These are phyloP conservation scores for Leptarthrus brevirostris DNA, from an alignment of 2,888 invertebrate species.

Conservation along the genomic window DNA sequence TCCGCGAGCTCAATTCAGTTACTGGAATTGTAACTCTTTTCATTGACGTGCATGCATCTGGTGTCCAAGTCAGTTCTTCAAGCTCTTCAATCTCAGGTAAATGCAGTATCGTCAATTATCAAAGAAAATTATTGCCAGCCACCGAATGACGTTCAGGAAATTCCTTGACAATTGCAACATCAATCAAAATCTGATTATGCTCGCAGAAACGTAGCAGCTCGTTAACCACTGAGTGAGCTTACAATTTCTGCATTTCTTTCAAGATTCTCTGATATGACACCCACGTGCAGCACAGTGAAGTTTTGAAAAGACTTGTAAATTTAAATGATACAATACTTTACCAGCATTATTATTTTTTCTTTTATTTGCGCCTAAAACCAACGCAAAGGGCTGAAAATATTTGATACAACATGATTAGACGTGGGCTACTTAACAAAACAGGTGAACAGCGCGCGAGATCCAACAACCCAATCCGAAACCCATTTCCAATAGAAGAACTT, in stretches of 20 bases:
- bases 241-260: not conserved
- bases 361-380: no score
- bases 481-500: not conserved
- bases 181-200: slow-evolving; percentile 30
- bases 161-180: slow-evolving; percentile 25
- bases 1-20: no score
- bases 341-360: no score
- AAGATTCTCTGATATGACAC: not conserved
- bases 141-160: slow-evolving; percentile 5
- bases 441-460: not conserved
- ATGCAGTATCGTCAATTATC: slow-evolving; percentile 14
- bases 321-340: no score
- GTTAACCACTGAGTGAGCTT: not conserved
- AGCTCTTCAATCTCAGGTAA: no score
- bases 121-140: slow-evolving; percentile 14
- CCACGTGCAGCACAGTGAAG: not conserved
- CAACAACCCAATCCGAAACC: not conserved
- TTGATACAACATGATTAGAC: not conserved
- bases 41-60: no score
- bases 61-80: no score
- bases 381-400: not conserved
- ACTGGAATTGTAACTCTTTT: no score
- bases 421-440: slow-evolving; percentile 1
- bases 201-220: not conserved
- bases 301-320: not conserved